phyloP scores from a whole-genome alignment of 2,113 vertebrate genomes.

The Brienomyrus longianalis region DNA sequence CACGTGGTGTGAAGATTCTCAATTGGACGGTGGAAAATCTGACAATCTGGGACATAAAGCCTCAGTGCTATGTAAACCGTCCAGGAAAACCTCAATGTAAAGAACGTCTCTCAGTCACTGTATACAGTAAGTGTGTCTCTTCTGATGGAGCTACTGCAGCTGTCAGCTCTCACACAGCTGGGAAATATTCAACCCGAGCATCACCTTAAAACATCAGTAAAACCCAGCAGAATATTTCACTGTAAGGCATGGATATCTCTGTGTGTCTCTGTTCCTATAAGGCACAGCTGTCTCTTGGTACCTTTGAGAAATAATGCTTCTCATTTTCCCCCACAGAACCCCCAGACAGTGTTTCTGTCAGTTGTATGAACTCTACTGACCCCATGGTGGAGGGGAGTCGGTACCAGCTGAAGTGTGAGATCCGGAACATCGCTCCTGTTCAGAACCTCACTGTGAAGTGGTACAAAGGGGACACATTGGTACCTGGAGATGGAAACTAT shows the following conservation, averaged over 20 bases:
- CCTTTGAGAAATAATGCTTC: not conserved
- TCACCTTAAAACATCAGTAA: not conserved
- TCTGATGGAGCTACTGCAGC: not conserved
- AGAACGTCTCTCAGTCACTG: not conserved
- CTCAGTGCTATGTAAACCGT: slow-evolving; percentile 28
- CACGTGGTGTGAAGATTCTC: no score
- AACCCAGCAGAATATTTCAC: not conserved
- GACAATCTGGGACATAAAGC: accelerated
- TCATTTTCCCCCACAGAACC: slow-evolving; percentile 36
- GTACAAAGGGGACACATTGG: slow-evolving; percentile 10
- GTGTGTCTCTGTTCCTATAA: not conserved
- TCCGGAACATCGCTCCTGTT: slow-evolving; percentile 38
- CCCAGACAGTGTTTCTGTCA: slow-evolving; percentile 47
- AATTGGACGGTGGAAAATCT: not conserved
- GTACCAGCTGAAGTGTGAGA: slow-evolving; percentile 37
- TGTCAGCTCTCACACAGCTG: not conserved
- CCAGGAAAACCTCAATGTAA: accelerated
- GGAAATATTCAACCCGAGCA: not conserved
- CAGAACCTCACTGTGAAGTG: slow-evolving; percentile 42
- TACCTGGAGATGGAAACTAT: accelerated
- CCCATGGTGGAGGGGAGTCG: not conserved
- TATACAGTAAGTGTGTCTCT: slow-evolving; percentile 51
- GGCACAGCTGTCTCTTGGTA: not conserved
- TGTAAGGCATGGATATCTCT: not conserved
- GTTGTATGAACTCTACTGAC: not conserved